phyloP scores from a whole-genome alignment of 35 echinoderm and acorn worm species.

The Hemicentrotus pulcherrimus region DNA sequence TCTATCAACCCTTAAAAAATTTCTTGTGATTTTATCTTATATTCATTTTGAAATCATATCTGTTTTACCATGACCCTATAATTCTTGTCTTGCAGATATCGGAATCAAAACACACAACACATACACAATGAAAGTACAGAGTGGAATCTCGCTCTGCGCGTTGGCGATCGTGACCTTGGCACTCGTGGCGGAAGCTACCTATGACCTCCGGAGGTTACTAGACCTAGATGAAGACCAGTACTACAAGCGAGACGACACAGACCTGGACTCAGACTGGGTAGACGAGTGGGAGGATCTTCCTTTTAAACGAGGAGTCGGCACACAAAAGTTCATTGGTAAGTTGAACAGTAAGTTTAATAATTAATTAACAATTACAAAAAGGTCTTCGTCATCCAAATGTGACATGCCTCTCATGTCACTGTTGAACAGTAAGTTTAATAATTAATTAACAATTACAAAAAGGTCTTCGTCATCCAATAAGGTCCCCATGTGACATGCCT shows the following conservation, averaged over 20 bases:
- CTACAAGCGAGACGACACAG: background rate
- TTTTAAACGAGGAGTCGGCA: slow-evolving; percentile 15
- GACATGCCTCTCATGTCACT: too few species aligned
- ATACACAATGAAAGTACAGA: background rate
- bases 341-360: background rate
- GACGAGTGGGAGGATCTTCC: slow-evolving; percentile 11
- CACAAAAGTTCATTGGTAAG: slow-evolving; percentile 38
- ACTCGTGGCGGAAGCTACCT: slow-evolving; percentile 14
- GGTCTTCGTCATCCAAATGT: too few species aligned
- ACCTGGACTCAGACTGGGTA: background rate
- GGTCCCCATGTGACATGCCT: too few species aligned
- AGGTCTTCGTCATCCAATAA: too few species aligned
- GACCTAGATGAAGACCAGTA: background rate
- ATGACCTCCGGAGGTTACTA: background rate
- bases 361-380: too few species aligned
- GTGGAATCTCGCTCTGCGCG: background rate
- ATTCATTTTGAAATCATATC: too few species aligned
- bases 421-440: too few species aligned
- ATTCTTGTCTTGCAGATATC: background rate
- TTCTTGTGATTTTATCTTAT: too few species aligned
- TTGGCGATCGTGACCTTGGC: background rate
- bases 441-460: too few species aligned
- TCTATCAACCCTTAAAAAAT: too few species aligned
- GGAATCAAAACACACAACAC: background rate
- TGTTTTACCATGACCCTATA: too few species aligned